Evolutionary conservation across 2,797 vertebrate genomes (phyloP).

Genomic region (Betta splendens): DNA sequence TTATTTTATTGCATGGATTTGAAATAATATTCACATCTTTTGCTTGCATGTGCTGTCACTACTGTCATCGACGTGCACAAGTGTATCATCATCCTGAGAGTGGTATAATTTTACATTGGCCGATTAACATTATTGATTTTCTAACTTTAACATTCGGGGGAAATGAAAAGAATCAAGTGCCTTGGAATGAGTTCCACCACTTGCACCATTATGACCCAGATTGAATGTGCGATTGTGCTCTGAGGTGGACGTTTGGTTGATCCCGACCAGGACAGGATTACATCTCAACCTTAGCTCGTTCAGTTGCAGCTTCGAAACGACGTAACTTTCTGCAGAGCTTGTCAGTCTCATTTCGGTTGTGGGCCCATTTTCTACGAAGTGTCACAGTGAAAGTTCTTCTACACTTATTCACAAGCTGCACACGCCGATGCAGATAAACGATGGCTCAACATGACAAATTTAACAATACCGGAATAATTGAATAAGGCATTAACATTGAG

Average conservation of each 20-base stretch:
- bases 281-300: slow-evolving; percentile 51
- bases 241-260: slow-evolving; percentile 51
- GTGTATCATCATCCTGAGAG: slow-evolving; percentile 50
- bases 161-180: slow-evolving; percentile 79
- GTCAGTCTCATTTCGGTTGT: slow-evolving; percentile 40
- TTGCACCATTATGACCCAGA: slow-evolving; percentile 55
- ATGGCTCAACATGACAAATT: slow-evolving; percentile 52
- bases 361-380: slow-evolving; percentile 65
- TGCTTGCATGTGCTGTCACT: slow-evolving; percentile 40
- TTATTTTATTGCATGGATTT: slow-evolving; percentile 46
- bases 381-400: slow-evolving; percentile 46
- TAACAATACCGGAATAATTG: slow-evolving; percentile 48
- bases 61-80: slow-evolving; percentile 53
- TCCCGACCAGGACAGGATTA: slow-evolving; percentile 45
- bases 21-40: slow-evolving; percentile 47
- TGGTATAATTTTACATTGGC: slow-evolving; percentile 60
- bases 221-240: slow-evolving; percentile 45
- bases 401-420: slow-evolving; percentile 43
- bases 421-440: slow-evolving; percentile 65
- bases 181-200: slow-evolving; percentile 72
- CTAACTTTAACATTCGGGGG: slow-evolving; percentile 56
- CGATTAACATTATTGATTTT: slow-evolving; percentile 54
- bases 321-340: slow-evolving; percentile 48
- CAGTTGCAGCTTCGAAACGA: slow-evolving; percentile 37
- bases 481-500: slow-evolving; percentile 7